A percentile compares a stretch with the other conserved stretches of the same genome.
Evolutionary conservation across 2,113 vertebrate species (phyloP).

Genomic region (Caracal caracal): DNA sequence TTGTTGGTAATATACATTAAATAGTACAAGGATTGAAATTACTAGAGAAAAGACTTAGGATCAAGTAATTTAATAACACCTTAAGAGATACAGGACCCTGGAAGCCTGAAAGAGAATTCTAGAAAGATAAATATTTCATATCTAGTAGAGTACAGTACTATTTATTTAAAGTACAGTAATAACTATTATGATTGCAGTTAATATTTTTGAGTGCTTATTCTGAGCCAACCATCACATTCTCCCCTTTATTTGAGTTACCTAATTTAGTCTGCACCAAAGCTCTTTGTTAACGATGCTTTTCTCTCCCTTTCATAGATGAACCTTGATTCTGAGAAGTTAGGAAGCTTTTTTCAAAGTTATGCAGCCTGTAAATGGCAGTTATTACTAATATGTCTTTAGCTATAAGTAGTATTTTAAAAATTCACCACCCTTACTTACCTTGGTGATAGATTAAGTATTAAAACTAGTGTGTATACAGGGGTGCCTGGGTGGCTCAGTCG

Average conservation of each 20-base stretch:
- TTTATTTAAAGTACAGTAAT: neutral
- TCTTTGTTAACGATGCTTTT: neutral
- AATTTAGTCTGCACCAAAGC: neutral
- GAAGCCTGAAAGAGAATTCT: neutral
- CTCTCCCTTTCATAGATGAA: neutral
- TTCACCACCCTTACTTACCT: neutral
- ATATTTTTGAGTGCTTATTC: conserved; percentile 6
- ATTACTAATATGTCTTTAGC: neutral
- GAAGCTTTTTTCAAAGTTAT: conserved; percentile 1
- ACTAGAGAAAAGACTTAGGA: conserved; percentile 6
- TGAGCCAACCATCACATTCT: neutral
- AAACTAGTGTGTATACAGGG: neutral
- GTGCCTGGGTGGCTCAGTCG: too few relatives aligned
- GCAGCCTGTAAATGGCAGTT: neutral
- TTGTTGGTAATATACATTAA: neutral
- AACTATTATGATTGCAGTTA: neutral
- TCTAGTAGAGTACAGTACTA: neutral
- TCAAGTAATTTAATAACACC: neutral
- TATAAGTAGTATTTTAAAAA: neutral
- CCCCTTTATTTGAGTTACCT: neutral
- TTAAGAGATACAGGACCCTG: neutral
- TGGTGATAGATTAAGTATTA: neutral
- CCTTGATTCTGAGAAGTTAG: neutral
- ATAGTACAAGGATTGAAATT: conserved; percentile 17
- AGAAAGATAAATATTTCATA: neutral